phyloP scores from a whole-genome alignment of 2,113 vertebrate species.

The Psilopogon haemacephalus region DNA sequence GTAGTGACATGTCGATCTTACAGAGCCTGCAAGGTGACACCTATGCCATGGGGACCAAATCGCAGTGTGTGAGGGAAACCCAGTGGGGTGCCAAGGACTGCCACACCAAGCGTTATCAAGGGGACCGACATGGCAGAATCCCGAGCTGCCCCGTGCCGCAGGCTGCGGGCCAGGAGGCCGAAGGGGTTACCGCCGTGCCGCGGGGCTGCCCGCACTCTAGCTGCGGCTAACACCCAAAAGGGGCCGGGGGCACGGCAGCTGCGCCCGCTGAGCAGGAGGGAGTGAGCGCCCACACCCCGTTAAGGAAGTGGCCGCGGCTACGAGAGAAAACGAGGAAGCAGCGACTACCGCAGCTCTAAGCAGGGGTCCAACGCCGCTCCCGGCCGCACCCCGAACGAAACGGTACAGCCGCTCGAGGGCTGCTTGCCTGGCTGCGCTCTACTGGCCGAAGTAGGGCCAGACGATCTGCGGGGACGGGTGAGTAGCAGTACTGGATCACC shows the following conservation, averaged over 20 bases:
- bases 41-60: accelerated
- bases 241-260: neutral
- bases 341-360: neutral
- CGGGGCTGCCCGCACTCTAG: accelerated
- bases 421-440: neutral
- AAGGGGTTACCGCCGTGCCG: neutral
- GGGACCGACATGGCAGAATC: accelerated
- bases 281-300: neutral
- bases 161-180: accelerated
- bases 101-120: accelerated
- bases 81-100: accelerated
- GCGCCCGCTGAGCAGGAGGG: neutral
- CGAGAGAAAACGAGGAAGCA: slow-evolving; percentile 44
- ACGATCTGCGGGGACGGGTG: neutral
- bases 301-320: slow-evolving; percentile 38
- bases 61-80: accelerated
- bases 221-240: no score
- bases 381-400: neutral
- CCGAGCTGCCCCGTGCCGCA: neutral
- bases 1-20: accelerated
- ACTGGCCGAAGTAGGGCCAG: neutral
- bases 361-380: neutral
- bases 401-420: neutral
- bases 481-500: neutral
- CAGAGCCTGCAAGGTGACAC: accelerated